Evolutionary conservation across 2,113 vertebrate genomes (phyloP), one percentile per base, ranked within the genome.

Genomic region (Perca schrenkii): DNA sequence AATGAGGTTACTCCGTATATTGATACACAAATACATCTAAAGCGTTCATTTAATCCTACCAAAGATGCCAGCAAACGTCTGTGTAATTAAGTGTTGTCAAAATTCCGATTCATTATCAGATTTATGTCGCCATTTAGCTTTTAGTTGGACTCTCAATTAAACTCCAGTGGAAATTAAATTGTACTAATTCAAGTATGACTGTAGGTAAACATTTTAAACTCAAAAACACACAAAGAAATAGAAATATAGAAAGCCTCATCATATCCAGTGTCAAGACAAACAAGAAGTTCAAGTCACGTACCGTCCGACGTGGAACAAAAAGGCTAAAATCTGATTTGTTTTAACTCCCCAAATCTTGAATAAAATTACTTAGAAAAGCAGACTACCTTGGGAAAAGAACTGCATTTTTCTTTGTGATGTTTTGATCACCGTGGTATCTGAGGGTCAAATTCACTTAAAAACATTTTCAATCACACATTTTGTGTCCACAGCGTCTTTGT

Each of bases 381-480:
- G 72, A 79, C 73, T 75, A 71, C 15, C 46, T 31, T 61, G 49
- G 63, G 83, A 49, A 82, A 77, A 60, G 53, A 79, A 61, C 53
- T 60, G 16, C 22, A 22, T 58, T 79, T 75, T 77, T 70, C 49
- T 76, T 62, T 57, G 69, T 76, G 74, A 81, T 69, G 66, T 79
- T 53, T 77, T 49, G 61, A 70, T 76, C 57, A 54, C 74, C 64
- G 63, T 58, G 73, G 82, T 66, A 68, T 91, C 67, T 75, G 67
- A 87, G 67, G 79, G 87, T 28, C 43, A 65, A 64, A 54, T 71
- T 67, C 21, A 80, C 50, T 81, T 84, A 70, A 83, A 89, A 90
- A 87, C 15, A 12, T 64, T 63, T 75, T n/a, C 31, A 82, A 61
- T 50, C 8, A 49, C 83, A 75, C 62, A 14, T 36, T 82, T 79